Evolutionary conservation across 2,797 vertebrate species (phyloP).

Genomic region (Podargus strigoides): DNA sequence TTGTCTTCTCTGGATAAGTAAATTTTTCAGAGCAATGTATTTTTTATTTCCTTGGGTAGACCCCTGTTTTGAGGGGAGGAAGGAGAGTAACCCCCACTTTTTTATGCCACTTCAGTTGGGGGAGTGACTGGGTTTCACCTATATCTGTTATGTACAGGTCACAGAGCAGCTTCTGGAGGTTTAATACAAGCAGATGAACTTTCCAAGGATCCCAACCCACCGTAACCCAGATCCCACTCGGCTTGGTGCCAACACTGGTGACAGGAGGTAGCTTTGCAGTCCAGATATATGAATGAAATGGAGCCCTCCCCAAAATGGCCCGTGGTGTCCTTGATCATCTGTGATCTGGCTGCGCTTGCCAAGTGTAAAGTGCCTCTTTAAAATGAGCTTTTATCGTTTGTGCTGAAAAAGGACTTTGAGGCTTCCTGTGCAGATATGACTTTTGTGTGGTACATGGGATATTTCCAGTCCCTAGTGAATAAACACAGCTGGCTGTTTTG

Average conservation of each 20-base stretch:
- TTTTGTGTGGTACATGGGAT: background rate
- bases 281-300: background rate
- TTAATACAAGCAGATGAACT: background rate
- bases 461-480: conserved; percentile 31
- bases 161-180: background rate
- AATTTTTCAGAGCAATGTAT: background rate
- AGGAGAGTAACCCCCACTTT: background rate
- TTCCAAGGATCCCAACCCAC: background rate
- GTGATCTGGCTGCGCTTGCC: background rate
- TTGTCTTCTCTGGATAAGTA: background rate
- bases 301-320: background rate
- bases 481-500: conserved; percentile 52
- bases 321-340: background rate
- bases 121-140: background rate
- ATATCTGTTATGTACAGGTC: background rate
- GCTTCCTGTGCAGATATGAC: conserved; percentile 38
- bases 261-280: background rate
- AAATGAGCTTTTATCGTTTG: background rate
- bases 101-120: background rate
- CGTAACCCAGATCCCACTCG: accelerated
- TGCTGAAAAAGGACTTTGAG: conserved; percentile 19
- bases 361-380: background rate
- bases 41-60: background rate
- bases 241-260: background rate
- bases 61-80: background rate